A percentile compares a stretch with the other conserved stretches of the same genome.
phyloP scores from a whole-genome alignment of 2,888 invertebrate species.

The Volucella bombylans region DNA sequence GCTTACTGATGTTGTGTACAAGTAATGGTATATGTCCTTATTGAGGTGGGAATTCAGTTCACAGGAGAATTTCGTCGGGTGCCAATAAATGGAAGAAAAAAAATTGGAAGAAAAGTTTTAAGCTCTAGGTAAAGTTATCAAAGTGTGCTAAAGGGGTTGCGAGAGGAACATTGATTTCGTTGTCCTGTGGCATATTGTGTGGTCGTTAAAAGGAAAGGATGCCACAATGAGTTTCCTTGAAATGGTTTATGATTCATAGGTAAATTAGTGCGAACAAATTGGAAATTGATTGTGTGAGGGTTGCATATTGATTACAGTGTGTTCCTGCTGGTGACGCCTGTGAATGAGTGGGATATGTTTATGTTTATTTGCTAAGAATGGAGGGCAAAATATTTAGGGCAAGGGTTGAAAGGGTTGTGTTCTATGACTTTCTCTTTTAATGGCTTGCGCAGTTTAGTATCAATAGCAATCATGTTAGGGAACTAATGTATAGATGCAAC shows the following conservation, averaged over 20 bases:
- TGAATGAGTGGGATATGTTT: too few relatives aligned
- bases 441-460: too few relatives aligned
- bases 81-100: constrained; percentile 25
- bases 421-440: too few relatives aligned
- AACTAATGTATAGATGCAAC: too few relatives aligned
- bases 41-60: constrained; percentile 53
- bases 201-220: constrained; percentile 43
- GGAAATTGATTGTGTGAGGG: constrained; percentile 22
- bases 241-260: constrained; percentile 39
- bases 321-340: too few relatives aligned
- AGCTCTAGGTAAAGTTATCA: constrained; percentile 37
- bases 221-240: constrained; percentile 30
- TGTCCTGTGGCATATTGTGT: constrained; percentile 43
- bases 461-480: too few relatives aligned
- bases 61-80: constrained; percentile 41
- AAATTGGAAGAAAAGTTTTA: constrained; percentile 54
- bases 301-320: constrained; percentile 6
- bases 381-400: too few relatives aligned
- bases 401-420: too few relatives aligned
- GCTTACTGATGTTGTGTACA: constrained; percentile 50
- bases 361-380: too few relatives aligned
- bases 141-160: background rate
- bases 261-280: background rate
- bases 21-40: constrained; percentile 33
- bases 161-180: constrained; percentile 16